These are phyloP conservation scores for Batillaria attramentaria DNA, from an alignment of 1,140 invertebrate species.

Conservation along the genomic window DNA sequence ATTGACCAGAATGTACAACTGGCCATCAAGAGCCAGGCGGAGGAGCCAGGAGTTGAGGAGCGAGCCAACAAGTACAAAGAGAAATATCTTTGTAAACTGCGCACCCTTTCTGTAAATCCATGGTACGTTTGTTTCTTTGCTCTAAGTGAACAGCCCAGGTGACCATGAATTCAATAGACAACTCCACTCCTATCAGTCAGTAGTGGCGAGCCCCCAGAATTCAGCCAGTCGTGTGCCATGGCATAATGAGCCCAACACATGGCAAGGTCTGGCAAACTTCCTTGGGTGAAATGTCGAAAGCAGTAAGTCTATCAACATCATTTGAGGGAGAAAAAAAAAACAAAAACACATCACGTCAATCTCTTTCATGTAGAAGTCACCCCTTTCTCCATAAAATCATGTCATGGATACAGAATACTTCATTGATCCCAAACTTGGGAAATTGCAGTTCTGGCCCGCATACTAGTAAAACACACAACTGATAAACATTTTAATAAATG, in stretches of 20 bases:
- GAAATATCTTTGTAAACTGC: slow-evolving; percentile 86
- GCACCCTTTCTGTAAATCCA: slow-evolving; percentile 84
- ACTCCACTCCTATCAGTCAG: background rate
- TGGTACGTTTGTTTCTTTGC: slow-evolving; percentile 78
- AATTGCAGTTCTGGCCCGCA: too few relatives aligned
- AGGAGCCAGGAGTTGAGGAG: slow-evolving; percentile 81
- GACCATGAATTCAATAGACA: background rate
- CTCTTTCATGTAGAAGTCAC: too few relatives aligned
- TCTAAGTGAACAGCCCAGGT: too few relatives aligned
- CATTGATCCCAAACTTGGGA: too few relatives aligned
- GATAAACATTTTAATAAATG: too few relatives aligned
- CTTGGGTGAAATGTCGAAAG: background rate
- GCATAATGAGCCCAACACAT: background rate
- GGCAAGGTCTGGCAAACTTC: background rate
- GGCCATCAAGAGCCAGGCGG: slow-evolving; percentile 84
- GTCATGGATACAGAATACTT: too few relatives aligned
- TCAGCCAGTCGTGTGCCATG: background rate
- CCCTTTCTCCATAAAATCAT: too few relatives aligned
- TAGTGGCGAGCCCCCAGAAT: background rate
- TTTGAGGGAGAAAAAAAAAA: too few relatives aligned
- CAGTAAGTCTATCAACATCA: background rate
- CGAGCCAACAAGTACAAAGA: slow-evolving; percentile 87
- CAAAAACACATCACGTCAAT: too few relatives aligned
- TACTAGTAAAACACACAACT: too few relatives aligned
- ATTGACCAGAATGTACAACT: slow-evolving; percentile 63